Evolutionary conservation across 2,888 invertebrate species (phyloP).

Genomic region (Gastrophysa polygoni): DNA sequence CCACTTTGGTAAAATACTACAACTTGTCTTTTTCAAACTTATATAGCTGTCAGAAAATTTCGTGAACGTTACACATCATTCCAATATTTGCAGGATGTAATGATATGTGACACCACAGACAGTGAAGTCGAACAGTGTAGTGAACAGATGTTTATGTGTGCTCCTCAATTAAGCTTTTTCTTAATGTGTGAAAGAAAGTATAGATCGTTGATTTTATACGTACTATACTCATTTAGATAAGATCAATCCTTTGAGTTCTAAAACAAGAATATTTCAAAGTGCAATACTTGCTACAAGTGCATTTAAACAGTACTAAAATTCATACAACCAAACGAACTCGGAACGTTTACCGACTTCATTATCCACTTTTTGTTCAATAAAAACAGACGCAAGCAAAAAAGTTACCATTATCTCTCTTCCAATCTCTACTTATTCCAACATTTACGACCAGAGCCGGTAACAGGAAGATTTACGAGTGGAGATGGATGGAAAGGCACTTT

Average conservation of each 20-base stretch:
- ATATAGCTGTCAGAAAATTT: too few species aligned
- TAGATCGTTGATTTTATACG: too few species aligned
- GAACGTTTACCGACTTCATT: not conserved
- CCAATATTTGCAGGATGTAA: too few species aligned
- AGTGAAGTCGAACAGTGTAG: too few species aligned
- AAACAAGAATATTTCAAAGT: not conserved
- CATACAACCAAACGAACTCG: not conserved
- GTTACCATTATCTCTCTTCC: not conserved
- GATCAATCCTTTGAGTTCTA: not conserved
- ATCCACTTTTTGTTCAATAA: not conserved
- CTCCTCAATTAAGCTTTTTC: too few species aligned
- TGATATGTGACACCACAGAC: too few species aligned
- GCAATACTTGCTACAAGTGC: not conserved
- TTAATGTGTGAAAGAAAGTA: too few species aligned
- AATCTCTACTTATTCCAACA: slow-evolving; percentile 4
- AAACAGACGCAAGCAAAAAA: slow-evolving; percentile 8
- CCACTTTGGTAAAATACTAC: too few species aligned
- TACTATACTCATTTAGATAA: not conserved
- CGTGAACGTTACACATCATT: too few species aligned
- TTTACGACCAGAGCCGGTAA: not conserved
- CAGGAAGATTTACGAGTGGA: not conserved
- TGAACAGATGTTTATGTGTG: not conserved
- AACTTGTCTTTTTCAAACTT: too few species aligned
- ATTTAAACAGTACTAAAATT: not conserved
- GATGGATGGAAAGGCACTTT: not conserved